A percentile compares a stretch with the other conserved stretches of the same genome.
These are phyloP conservation scores for Drosophila pectinifera DNA, from an alignment of 1,140 invertebrate species.

Conservation along the genomic window DNA sequence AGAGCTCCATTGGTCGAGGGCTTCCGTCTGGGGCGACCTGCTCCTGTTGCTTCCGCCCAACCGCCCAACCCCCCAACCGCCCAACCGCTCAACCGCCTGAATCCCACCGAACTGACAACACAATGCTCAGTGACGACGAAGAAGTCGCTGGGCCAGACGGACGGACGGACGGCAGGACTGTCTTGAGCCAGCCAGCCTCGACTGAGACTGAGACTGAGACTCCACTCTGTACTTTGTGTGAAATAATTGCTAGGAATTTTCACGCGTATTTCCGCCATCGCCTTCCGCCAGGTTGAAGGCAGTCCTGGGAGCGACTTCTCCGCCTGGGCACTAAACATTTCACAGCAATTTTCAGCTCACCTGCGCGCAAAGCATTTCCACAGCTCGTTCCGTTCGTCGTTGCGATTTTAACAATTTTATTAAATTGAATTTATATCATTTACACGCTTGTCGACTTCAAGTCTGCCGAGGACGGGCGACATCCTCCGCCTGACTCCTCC, in stretches of 20 bases:
- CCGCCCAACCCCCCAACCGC: too few relatives aligned
- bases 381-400: slow-evolving; percentile 66
- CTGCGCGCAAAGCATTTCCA: slow-evolving; percentile 80
- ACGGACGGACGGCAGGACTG: slow-evolving; percentile 42
- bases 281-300: slow-evolving; percentile 20
- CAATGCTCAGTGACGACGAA: slow-evolving; percentile 42
- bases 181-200: slow-evolving; percentile 12
- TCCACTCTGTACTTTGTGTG: slow-evolving; percentile 70
- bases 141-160: slow-evolving; percentile 25
- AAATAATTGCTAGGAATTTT: slow-evolving; percentile 82
- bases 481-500: slow-evolving; percentile 16
- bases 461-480: slow-evolving; percentile 39
- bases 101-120: slow-evolving; percentile 28
- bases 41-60: slow-evolving; percentile 1
- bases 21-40: slow-evolving; percentile 52
- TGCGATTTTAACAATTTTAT: slow-evolving; percentile 85
- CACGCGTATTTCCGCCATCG: slow-evolving; percentile 74
- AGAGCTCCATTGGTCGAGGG: slow-evolving; percentile 59
- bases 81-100: background rate
- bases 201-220: slow-evolving; percentile 4
- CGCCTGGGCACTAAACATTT: slow-evolving; percentile 61
- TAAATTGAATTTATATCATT: slow-evolving; percentile 85
- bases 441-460: slow-evolving; percentile 84
- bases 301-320: slow-evolving; percentile 36
- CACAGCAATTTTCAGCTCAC: slow-evolving; percentile 82